Evolutionary conservation across 2,888 invertebrate species (phyloP), one percentile per base, ranked within the genome.

Genomic region (Cheilosia grossa): DNA sequence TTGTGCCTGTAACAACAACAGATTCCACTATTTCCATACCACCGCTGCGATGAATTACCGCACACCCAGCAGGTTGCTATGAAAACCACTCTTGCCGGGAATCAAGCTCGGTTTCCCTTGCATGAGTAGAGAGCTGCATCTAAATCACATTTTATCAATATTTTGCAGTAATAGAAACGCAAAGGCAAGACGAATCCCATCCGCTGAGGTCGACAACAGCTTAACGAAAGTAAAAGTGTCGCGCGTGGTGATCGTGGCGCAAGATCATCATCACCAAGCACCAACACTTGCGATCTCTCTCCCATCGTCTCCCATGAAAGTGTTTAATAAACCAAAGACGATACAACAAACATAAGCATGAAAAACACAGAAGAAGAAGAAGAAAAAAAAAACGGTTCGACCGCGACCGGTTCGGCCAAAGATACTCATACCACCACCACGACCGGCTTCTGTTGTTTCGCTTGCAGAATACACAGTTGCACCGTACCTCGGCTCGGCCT

Each of bases 181-280:
- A 51, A 69, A 54, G 27, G 17, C 30, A 54, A 54, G 6, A 33
- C n/a, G 5, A n/a, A 54, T 17, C n/a, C 5, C 54, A 54, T 30
- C 7, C 0, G 30, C 2, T 27, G 24, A 21, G 15, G 13, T 51
- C 51, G 24, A 6, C 24, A 17, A 3, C 47, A 47, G 13, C 37
- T 37, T 19, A 47, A 70, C 54, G 79, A 79, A 79, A 79, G 79
- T 79, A 79, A 79, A 79, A 79, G 79, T 79, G 79, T 79, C 79
- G 64, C 72, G 64, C 72, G 64, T 72, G 79, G 79, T 79, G 79
- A 79, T 79, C 79, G 59, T 72, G 58, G 79, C 64, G 79, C 64
- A 58, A 79, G 70, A 79, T 72, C 64, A 64, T 33, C 74, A 64
- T 42, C 64, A 37, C 21, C 40, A 27, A 21, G 30, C 64, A 49